Evolutionary conservation across 2,888 invertebrate species (phyloP).

Genomic region (Leucophenga maculata): DNA sequence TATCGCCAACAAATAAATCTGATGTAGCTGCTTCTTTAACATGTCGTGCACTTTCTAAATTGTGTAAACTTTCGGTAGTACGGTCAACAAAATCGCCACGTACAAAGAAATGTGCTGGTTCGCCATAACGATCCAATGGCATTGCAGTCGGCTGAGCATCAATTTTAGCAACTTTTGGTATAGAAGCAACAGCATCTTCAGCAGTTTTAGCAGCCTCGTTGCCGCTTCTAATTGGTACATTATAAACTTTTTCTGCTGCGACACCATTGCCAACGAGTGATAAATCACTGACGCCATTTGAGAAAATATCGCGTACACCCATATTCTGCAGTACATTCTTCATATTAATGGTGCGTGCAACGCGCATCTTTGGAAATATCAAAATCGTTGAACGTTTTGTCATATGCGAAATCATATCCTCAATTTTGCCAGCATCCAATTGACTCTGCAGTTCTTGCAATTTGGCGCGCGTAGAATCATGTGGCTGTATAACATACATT

Average conservation of each 20-base stretch:
- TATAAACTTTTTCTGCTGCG: background rate
- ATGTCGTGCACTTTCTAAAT: constrained; percentile 77
- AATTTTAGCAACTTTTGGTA: background rate
- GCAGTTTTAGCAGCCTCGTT: background rate
- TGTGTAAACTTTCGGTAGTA: constrained; percentile 62
- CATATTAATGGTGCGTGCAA: constrained; percentile 76
- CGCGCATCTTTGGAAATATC: constrained; percentile 81
- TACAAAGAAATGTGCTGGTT: constrained; percentile 40
- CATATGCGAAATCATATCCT: constrained; percentile 68
- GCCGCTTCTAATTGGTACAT: background rate
- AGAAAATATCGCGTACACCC: constrained; percentile 79
- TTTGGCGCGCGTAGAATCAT: constrained; percentile 72
- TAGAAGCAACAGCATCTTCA: background rate
- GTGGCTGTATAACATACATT: constrained; percentile 80
- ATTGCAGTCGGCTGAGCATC: background rate
- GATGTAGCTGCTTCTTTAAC: constrained; percentile 73
- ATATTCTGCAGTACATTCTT: constrained; percentile 75
- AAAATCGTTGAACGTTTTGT: constrained; percentile 73
- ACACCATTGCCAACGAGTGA: constrained; percentile 75
- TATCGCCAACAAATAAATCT: constrained; percentile 75
- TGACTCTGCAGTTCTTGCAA: constrained; percentile 72
- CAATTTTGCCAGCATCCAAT: constrained; percentile 72
- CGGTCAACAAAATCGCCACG: constrained; percentile 28
- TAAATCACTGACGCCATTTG: constrained; percentile 77
- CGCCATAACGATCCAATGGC: constrained; percentile 42